Percentiles rank a stretch among this genome's conserved stretches.
phyloP scores from a whole-genome alignment of 2,888 invertebrate genomes.

The Microplitis manilae region DNA sequence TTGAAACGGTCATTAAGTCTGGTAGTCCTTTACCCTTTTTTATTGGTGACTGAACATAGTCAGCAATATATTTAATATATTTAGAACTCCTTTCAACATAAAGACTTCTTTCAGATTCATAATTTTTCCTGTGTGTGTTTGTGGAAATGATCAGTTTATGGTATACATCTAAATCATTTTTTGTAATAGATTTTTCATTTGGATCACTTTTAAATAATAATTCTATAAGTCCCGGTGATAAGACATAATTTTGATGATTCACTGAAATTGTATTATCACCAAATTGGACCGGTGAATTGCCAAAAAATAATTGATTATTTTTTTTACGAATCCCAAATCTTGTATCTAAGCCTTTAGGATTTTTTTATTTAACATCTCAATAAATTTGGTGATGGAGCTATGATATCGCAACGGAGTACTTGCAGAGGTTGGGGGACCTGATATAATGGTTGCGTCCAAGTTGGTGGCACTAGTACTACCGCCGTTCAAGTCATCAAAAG shows the following conservation, averaged over 20 bases:
- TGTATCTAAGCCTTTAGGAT: too few relatives aligned
- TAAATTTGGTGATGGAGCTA: too few relatives aligned
- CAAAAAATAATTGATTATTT: neutral
- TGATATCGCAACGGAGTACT: too few relatives aligned
- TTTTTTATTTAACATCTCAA: too few relatives aligned
- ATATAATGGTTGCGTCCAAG: too few relatives aligned
- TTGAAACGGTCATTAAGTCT: neutral
- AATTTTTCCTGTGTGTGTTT: slow-evolving; percentile 47
- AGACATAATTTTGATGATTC: neutral
- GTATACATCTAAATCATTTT: slow-evolving; percentile 19
- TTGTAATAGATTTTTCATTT: slow-evolving; percentile 6
- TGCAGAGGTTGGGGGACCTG: too few relatives aligned
- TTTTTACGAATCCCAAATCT: neutral
- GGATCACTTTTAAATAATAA: slow-evolving; percentile 43
- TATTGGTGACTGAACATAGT: neutral
- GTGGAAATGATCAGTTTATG: slow-evolving; percentile 36
- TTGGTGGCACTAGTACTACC: too few relatives aligned
- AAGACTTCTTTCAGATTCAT: slow-evolving; percentile 20
- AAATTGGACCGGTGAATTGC: neutral
- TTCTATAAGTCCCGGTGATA: neutral
- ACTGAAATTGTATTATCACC: neutral
- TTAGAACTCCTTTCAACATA: neutral
- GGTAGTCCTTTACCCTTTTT: neutral
- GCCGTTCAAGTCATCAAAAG: too few relatives aligned
- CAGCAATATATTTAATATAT: neutral